Evolutionary conservation across 1,140 invertebrate species (phyloP), one percentile per base, ranked within the genome.

Genomic region (Listronotus bonariensis): DNA sequence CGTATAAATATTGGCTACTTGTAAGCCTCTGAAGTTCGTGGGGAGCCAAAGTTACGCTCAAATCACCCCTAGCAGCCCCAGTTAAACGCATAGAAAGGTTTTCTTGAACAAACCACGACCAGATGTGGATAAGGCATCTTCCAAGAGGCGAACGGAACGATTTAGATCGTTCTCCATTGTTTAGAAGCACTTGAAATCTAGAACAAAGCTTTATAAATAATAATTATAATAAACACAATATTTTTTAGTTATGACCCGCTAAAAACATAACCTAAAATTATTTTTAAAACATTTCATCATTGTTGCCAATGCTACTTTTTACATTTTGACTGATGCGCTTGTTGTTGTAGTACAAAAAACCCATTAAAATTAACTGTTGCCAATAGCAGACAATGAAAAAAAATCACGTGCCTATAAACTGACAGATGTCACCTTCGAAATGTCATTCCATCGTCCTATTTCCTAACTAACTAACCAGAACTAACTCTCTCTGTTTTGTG

Each of bases 21-120:
- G 75, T 77, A 26, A 78, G 71, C 51, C 73, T 70, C 41, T 69
- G 54, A 0, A 80, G 14, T 62, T 80, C 78, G 38, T 79, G 64
- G 11, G 76, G 68, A 34, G 71, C 65, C 36, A 79, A 32, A 7
- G 77, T 79, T 15, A 78, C 34, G 0, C 76, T 77, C 32, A 69
- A 32, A 49, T 78, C 71, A 18, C 59, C 34, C 32, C 53, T 40
- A 18, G 60, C 26, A 26, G 46, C 54, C n/a, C 15, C 38, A 12
- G 20, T 48, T 12, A 20, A 48, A 65, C 68, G 12, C 57, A 46
- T 55, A 11, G 26, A 17, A 8, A 58, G 45, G 46, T 38, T 56
- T 57, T 67, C 55, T 72, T 71, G 11, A 76, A 73, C 10, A 77
- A 15, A 40, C 73, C 74, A 49, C 68, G 59, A 9, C 71, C 65